phyloP scores from a whole-genome alignment of 1,140 invertebrate genomes.

The Stratiolaelaps scimitus region DNA sequence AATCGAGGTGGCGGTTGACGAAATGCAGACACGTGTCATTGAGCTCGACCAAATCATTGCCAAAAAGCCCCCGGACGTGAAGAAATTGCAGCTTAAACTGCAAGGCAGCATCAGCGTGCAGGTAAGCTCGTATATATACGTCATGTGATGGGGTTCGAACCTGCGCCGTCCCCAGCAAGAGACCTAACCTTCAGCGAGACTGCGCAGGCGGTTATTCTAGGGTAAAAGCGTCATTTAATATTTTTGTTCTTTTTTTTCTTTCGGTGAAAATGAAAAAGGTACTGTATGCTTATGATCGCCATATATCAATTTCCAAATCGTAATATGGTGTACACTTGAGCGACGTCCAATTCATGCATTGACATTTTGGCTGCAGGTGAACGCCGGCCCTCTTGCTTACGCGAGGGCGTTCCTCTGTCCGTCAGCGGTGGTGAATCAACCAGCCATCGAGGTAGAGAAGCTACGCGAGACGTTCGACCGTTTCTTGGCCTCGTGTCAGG shows the following conservation, averaged over 20 bases:
- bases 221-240: not conserved
- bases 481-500: conserved; percentile 71
- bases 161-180: conserved; percentile 6
- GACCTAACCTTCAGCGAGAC: conserved; percentile 30
- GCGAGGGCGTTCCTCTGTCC: conserved; percentile 70
- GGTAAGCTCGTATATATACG: no score
- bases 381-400: conserved; percentile 86
- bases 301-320: no score
- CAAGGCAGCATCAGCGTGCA: conserved; percentile 81
- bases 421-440: conserved; percentile 45
- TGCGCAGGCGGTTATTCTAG: no score
- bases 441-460: conserved; percentile 55
- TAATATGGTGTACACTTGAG: no score
- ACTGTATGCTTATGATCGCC: no score
- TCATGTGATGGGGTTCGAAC: not conserved
- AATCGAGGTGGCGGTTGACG: conserved; percentile 84
- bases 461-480: conserved; percentile 32
- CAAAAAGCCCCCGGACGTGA: conserved; percentile 62
- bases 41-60: conserved; percentile 73
- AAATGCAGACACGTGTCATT: conserved; percentile 68
- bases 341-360: no score
- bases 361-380: conserved; percentile 49
- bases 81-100: conserved; percentile 72
- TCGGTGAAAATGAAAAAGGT: no score
- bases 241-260: conserved; percentile 19